Evolutionary conservation across 2,797 vertebrate genomes (phyloP), one percentile per base, ranked within the genome.

Genomic region (Dermochelys coriacea): DNA sequence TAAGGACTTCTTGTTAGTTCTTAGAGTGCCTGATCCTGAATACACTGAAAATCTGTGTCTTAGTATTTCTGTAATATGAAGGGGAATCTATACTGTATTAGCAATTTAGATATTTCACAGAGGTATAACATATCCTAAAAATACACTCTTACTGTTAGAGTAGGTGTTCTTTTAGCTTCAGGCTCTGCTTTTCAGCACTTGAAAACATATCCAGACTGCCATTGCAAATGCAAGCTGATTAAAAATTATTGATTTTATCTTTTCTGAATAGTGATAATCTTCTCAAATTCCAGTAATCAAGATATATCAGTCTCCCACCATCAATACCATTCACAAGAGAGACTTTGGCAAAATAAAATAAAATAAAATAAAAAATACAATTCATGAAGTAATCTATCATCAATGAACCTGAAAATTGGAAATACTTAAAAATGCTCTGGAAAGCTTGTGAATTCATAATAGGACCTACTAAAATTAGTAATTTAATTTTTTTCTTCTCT

Each of bases 331-430:
- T 77, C 15, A 51, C 12, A 81, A 37, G 10, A 82, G 10, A 75
- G 34, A 91, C 51, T 79, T 90, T 21, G 49, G 34, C 86, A 68
- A 80, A 61, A 7, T 6, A 61, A 86, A 94, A 84, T 50, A 0
- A 0, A 41, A 82, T 27, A 27, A 25, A 93, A 82, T 49, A 0
- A 59, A 84, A 96, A 92, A 47, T 83, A 6, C 9, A 94, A 80
- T 92, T 97, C 95, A 89, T 97, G 4, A 92, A 93, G 68, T 89
- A 8, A 87, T 93, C 18, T 88, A 12, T 93, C 84, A 95, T 87
- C 54, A 91, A 27, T 96, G 85, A 94, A 87, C 41, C 15, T 91
- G 29, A 8, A 98, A 97, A 97, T 93, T 93, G 49, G 82, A 96
- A 97, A 94, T 59, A 85, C 6, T 93, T 80, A 55, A 34, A 91